Evolutionary conservation across 1,140 invertebrate species (phyloP).

Genomic region (Lepeophtheirus salmonis): DNA sequence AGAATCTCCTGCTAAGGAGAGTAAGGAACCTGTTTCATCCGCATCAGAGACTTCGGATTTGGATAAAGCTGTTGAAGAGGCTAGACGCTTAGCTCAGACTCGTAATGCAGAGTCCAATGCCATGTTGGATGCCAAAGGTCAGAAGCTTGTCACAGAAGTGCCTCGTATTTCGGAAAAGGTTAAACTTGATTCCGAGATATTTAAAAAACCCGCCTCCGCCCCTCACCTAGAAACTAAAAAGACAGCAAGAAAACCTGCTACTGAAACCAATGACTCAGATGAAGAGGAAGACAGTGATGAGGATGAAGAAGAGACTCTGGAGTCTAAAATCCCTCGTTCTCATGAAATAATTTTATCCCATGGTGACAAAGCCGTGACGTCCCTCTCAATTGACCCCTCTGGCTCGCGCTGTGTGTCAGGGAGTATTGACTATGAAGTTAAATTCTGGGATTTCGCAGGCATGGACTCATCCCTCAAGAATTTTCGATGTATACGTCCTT

Average conservation of each 20-base stretch:
- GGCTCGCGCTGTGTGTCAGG: conserved; percentile 66
- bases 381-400: conserved; percentile 70
- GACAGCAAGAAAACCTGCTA: background rate
- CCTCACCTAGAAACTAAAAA: background rate
- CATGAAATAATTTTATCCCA: conserved; percentile 66
- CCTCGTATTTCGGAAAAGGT: background rate
- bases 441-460: conserved; percentile 93
- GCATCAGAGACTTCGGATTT: conserved; percentile 25
- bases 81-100: conserved; percentile 27
- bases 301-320: conserved; percentile 15
- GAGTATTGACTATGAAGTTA: conserved; percentile 75
- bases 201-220: background rate
- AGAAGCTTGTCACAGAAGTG: conserved; percentile 3
- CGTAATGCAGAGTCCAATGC: conserved; percentile 22
- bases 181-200: background rate
- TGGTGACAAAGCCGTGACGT: conserved; percentile 64
- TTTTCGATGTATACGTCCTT: conserved; percentile 77
- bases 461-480: conserved; percentile 79
- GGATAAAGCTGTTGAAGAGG: conserved; percentile 33
- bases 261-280: conserved; percentile 20
- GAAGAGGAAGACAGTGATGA: conserved; percentile 19
- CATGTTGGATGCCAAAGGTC: conserved; percentile 19
- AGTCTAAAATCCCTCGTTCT: conserved; percentile 45
- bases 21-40: too few relatives aligned
- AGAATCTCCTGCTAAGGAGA: background rate